Evolutionary conservation across 2,888 invertebrate species (phyloP).

Genomic region (Tenthredo scrophulariae): DNA sequence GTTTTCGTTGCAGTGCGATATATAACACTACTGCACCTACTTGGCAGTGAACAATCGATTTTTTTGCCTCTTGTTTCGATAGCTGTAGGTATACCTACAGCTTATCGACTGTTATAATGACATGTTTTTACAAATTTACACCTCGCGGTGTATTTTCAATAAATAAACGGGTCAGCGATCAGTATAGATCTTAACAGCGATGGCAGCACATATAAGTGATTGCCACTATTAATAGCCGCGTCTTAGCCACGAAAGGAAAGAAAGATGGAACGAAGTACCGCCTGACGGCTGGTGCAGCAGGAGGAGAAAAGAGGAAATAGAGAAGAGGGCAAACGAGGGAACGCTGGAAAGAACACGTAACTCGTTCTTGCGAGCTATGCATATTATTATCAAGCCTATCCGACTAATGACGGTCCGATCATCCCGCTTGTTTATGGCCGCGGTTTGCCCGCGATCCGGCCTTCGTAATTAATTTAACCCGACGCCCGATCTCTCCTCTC

Average conservation of each 20-base stretch:
- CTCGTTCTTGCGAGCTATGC: constrained; percentile 61
- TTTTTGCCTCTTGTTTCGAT: neutral
- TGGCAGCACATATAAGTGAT: constrained; percentile 46
- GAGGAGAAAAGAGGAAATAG: constrained; percentile 29
- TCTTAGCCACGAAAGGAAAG: constrained; percentile 11
- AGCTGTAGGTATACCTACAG: neutral
- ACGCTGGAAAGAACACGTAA: constrained; percentile 45
- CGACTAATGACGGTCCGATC: constrained; percentile 72
- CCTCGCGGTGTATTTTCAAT: neutral
- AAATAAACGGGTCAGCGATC: constrained; percentile 13
- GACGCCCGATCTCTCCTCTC: constrained; percentile 48
- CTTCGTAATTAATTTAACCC: constrained; percentile 73
- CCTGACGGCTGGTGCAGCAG: neutral
- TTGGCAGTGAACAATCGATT: constrained; percentile 23
- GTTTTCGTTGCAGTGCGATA: neutral
- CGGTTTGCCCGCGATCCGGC: constrained; percentile 64
- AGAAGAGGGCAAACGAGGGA: constrained; percentile 40
- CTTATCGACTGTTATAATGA: constrained; percentile 11
- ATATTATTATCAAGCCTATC: constrained; percentile 72
- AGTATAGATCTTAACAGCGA: neutral
- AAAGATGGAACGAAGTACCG: constrained; percentile 47
- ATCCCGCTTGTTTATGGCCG: constrained; percentile 72
- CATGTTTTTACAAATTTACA: constrained; percentile 11
- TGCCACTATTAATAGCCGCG: constrained; percentile 29
- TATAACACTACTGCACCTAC: neutral